Percentiles rank a stretch among this genome's conserved stretches.
phyloP scores from a whole-genome alignment of 2,797 vertebrate genomes.

The Manis crassicaudata region DNA sequence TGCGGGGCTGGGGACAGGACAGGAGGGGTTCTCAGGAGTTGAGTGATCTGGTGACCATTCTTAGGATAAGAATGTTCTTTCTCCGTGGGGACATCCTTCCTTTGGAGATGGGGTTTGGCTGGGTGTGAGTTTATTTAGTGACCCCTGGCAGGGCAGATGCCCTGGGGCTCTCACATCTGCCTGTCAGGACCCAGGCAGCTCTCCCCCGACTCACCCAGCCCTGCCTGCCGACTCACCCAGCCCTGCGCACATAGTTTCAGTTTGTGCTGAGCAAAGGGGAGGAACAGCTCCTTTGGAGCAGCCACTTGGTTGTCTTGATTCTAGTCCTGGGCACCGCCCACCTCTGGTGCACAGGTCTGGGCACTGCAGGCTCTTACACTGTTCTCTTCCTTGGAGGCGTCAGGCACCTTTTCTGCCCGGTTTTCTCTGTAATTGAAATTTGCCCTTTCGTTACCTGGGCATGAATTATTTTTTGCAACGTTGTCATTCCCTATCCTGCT shows the following conservation, averaged over 20 bases:
- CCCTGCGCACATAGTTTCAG: background rate
- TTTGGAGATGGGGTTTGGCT: background rate
- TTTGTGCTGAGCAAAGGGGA: background rate
- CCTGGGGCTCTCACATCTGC: background rate
- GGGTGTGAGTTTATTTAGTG: conserved; percentile 9
- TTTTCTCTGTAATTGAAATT: conserved; percentile 85
- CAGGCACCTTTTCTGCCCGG: conserved; percentile 69
- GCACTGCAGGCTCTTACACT: conserved; percentile 39
- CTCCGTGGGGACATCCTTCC: background rate
- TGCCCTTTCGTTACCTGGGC: conserved; percentile 85
- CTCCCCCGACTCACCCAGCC: fast-evolving
- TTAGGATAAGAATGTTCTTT: background rate
- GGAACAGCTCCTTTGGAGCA: background rate
- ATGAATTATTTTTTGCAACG: conserved; percentile 85
- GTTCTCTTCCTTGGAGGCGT: conserved; percentile 45
- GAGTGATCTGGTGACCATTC: background rate
- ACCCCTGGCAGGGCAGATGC: background rate
- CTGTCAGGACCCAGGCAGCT: background rate
- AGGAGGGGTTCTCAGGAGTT: background rate
- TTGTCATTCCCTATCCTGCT: conserved; percentile 83
- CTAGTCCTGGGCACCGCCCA: background rate
- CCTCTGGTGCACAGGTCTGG: conserved; percentile 61
- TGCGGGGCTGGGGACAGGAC: background rate
- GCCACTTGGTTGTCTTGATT: background rate
- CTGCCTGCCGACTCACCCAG: background rate